These are phyloP conservation scores for Coleophora deauratella DNA, from an alignment of 2,888 invertebrate species.

Conservation along the genomic window DNA sequence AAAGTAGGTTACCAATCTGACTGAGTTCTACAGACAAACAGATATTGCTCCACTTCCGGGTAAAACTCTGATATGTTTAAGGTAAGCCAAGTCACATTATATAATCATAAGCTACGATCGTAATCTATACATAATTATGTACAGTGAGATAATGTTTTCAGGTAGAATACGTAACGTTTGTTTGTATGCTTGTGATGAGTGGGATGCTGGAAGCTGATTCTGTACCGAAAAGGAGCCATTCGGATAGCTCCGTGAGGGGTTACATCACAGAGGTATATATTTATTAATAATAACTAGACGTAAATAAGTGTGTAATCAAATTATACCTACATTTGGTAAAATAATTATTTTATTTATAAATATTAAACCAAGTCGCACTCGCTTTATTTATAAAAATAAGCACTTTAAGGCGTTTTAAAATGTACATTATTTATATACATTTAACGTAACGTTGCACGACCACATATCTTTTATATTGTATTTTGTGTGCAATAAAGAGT, in stretches of 20 bases:
- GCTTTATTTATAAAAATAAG: too few species aligned
- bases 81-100: slow-evolving; percentile 32
- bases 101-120: background rate
- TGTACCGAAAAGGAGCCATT: slow-evolving; percentile 80
- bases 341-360: too few species aligned
- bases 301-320: background rate
- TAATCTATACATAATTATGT: slow-evolving; percentile 14
- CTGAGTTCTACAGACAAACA: too few species aligned
- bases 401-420: too few species aligned
- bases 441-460: too few species aligned
- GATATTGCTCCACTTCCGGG: slow-evolving; percentile 23
- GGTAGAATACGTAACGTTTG: slow-evolving; percentile 52
- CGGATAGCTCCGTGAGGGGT: slow-evolving; percentile 86
- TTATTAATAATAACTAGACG: background rate
- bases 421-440: too few species aligned
- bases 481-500: too few species aligned
- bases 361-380: too few species aligned
- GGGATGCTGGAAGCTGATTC: slow-evolving; percentile 44
- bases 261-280: slow-evolving; percentile 84
- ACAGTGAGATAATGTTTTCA: slow-evolving; percentile 25
- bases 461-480: too few species aligned
- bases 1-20: too few species aligned
- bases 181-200: slow-evolving; percentile 46
- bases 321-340: too few species aligned
- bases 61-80: slow-evolving; percentile 58